Conservation (phyloP, 2,113 vertebrate genomes). For the Ammodramus savannarum region DNA sequence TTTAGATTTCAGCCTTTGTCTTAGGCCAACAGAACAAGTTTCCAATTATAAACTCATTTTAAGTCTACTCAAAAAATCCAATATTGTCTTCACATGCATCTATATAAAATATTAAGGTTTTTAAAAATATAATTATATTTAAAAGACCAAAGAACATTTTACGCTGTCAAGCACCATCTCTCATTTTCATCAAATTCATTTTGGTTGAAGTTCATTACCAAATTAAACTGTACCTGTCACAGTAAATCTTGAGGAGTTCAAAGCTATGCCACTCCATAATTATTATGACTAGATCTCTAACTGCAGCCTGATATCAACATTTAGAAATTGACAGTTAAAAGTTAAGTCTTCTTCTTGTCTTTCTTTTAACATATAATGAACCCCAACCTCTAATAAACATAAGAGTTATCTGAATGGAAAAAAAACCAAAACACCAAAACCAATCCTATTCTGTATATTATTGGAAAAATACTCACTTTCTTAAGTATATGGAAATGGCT, state of each 20-base stretch:
- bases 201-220: not conserved
- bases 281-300: not conserved
- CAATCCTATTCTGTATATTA: accelerated
- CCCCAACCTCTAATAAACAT: not conserved
- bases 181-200: not conserved
- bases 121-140: not conserved
- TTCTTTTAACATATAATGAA: not conserved
- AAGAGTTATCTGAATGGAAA: not conserved
- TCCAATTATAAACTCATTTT: not conserved
- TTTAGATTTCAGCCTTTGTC: not conserved
- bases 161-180: not conserved
- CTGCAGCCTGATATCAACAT: not conserved
- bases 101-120: not conserved
- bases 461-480: not conserved
- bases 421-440: not conserved
- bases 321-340: not conserved
- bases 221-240: not conserved
- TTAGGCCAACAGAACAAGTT: not conserved
- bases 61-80: not conserved
- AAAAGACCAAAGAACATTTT: not conserved
- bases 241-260: not conserved
- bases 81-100: not conserved
- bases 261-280: not conserved
- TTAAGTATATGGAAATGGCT: not conserved
- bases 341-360: not conserved